These are phyloP conservation scores for Heliocidaris erythrogramma DNA, from an alignment of 35 echinoderm and acorn worm genomes.

Conservation along the genomic window DNA sequence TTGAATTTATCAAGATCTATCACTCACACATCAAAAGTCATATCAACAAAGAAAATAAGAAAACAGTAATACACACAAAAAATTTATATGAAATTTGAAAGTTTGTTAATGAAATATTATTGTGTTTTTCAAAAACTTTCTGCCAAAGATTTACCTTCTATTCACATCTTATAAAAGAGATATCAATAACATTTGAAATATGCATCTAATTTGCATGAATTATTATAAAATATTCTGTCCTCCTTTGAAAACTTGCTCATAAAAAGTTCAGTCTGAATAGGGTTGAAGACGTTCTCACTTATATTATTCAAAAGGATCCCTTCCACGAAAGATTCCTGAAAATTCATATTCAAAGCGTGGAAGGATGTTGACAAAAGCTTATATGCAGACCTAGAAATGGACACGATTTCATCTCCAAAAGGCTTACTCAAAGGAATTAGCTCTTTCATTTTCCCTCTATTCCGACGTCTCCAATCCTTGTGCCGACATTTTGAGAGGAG, in stretches of 20 bases:
- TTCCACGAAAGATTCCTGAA: not conserved
- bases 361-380: not conserved
- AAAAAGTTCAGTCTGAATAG: not conserved
- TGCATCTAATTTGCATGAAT: no score
- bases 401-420: not conserved
- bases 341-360: not conserved
- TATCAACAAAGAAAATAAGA: not conserved
- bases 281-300: not conserved
- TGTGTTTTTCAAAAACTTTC: not conserved
- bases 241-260: not conserved
- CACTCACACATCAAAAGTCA: not conserved
- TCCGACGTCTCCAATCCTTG: not conserved
- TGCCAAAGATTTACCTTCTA: not conserved
- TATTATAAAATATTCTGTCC: no score
- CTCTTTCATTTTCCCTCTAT: not conserved
- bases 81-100: not conserved
- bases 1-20: not conserved
- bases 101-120: not conserved
- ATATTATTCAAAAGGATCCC: not conserved
- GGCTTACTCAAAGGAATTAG: slow-evolving; percentile 2
- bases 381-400: not conserved
- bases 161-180: not conserved
- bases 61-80: not conserved
- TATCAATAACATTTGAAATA: no score
- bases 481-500: not conserved